These are phyloP conservation scores for Actinemys pallida DNA, from an alignment of 2,113 vertebrate species.

Conservation along the genomic window DNA sequence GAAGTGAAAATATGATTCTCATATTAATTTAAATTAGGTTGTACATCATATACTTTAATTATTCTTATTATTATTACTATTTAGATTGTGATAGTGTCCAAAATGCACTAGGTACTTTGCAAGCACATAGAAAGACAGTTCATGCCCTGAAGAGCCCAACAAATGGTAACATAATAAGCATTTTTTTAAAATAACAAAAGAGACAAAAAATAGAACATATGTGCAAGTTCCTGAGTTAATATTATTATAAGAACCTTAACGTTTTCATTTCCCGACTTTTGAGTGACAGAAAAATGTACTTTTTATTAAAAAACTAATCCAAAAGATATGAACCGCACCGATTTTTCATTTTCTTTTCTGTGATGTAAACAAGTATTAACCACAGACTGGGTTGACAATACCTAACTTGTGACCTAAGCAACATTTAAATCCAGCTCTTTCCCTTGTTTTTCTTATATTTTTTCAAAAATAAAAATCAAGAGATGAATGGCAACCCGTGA, in stretches of 20 bases:
- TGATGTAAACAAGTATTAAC: neutral
- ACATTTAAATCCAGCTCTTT: neutral
- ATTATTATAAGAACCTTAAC: neutral
- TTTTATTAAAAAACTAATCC: constrained; percentile 22
- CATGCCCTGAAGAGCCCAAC: constrained; percentile 3
- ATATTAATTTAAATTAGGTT: constrained; percentile 32
- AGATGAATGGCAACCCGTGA: neutral
- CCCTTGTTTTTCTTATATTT: neutral
- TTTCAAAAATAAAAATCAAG: neutral
- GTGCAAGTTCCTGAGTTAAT: neutral
- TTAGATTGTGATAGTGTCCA: neutral
- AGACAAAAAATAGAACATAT: neutral
- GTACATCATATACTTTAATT: constrained; percentile 37
- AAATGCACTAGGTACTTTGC: constrained; percentile 3
- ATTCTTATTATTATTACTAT: neutral
- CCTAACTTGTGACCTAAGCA: neutral
- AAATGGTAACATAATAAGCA: constrained; percentile 5
- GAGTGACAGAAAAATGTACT: neutral
- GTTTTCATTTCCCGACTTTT: constrained; percentile 15
- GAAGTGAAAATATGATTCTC: constrained; percentile 47
- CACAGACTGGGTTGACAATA: neutral
- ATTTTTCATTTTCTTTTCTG: constrained; percentile 16
- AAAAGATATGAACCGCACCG: neutral
- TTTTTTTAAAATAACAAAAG: neutral
- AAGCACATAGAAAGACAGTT: neutral